Evolutionary conservation across 2,113 vertebrate species (phyloP).

Genomic region (Sarotherodon lohbergeri): DNA sequence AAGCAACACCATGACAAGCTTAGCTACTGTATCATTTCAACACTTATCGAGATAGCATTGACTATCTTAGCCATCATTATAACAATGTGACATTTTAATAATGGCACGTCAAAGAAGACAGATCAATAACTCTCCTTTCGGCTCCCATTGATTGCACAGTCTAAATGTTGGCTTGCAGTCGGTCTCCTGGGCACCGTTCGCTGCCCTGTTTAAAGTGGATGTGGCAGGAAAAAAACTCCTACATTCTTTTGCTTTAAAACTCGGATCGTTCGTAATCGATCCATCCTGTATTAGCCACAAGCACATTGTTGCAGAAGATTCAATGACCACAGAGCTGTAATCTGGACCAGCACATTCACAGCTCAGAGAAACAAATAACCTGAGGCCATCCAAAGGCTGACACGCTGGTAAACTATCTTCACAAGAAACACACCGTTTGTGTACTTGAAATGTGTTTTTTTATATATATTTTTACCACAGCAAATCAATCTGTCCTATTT

Average conservation of each 20-base stretch:
- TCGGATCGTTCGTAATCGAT: neutral
- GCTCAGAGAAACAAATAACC: constrained; percentile 7
- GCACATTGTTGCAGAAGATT: neutral
- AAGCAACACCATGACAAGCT: neutral
- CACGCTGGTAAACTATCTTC: neutral
- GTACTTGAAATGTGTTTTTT: neutral
- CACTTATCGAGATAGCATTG: neutral
- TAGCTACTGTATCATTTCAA: neutral
- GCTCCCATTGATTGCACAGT: neutral
- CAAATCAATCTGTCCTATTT: neutral
- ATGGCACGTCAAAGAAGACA: neutral
- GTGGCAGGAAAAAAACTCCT: neutral
- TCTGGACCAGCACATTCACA: neutral
- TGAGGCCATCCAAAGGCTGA: neutral
- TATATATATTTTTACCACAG: neutral
- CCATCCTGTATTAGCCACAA: neutral
- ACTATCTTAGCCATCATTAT: neutral
- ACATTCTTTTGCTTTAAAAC: constrained; percentile 9
- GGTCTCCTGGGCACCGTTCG: neutral
- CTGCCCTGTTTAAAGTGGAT: neutral
- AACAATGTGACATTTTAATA: neutral
- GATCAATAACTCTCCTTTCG: neutral
- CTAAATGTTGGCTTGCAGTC: neutral
- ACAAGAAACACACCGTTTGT: neutral
- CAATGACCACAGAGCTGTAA: neutral